Evolutionary conservation across 1,140 invertebrate species (phyloP), one percentile per base, ranked within the genome.

Genomic region (Orussus abietinus): DNA sequence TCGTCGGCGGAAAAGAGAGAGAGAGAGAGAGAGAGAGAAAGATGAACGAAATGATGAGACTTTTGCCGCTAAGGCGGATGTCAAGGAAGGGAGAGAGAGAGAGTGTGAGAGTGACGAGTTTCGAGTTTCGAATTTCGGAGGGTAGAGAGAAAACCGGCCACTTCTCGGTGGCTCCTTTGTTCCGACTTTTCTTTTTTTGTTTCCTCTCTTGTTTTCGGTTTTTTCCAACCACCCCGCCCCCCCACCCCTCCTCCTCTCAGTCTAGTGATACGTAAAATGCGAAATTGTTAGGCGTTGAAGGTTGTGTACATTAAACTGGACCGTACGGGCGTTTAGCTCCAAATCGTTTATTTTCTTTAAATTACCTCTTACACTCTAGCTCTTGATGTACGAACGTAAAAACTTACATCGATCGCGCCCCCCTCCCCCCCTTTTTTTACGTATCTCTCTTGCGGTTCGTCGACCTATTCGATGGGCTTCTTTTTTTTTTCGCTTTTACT

Each of bases 281-380:
- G 6, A 25, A 25, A 25, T n/a, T 25, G 22, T 25, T 6, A 25
- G 22, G 6, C n/a, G 22, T 25, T 6, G 22, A 25, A 25, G 22
- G 6, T 25, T 6, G 22, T 25, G n/a, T 25, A 25, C n/a, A 25
- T 25, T 25, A 25, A 25, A 25, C 22, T 25, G 22, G 22, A n/a
- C 6, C 22, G 22, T 7, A 7, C 22, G 22, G 22, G n/a, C n/a
- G n/a, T 25, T 25, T 25, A 25, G 14, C 12, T 35, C 20, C 33
- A 35, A 35, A 49, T 48, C 39, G 55, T 58, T 62, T 64, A 66
- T 64, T 70, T n/a, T n/a, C n/a, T n/a, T 70, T 64, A 59, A 62
- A 62, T 56, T 59, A 57, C 34, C 37, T 50, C 35, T 57, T 55
- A 45, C 45, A 49, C 56, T 43, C n/a, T n/a, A n/a, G n/a, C n/a